Percentiles rank a stretch among this genome's conserved stretches.
Conservation (phyloP, 2,113 vertebrate species). For the Cyanoramphus novaezelandiae region DNA sequence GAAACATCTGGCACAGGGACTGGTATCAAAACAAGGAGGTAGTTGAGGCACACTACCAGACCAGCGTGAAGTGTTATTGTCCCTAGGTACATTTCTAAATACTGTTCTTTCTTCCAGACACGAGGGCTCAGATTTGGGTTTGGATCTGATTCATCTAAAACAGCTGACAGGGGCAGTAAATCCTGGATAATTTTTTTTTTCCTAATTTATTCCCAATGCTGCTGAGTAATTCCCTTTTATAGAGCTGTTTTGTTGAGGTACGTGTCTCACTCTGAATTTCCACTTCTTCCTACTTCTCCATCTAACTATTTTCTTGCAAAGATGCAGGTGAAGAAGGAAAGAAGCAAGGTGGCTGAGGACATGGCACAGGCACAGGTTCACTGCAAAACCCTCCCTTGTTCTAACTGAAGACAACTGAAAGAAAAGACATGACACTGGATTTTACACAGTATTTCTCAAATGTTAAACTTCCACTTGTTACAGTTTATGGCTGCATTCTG, state of each 20-base stretch:
- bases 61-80: background rate
- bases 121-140: background rate
- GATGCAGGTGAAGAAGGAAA: background rate
- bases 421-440: background rate
- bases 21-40: background rate
- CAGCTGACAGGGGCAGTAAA: slow-evolving; percentile 40
- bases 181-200: background rate
- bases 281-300: background rate
- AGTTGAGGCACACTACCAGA: background rate
- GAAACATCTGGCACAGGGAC: background rate
- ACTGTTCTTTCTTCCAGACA: background rate
- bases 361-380: background rate
- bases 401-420: background rate
- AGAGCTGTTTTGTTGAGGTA: background rate
- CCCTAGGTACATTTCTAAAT: background rate
- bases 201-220: slow-evolving; percentile 4
- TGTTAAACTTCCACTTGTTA: background rate
- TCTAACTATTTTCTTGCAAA: background rate
- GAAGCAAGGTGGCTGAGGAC: background rate
- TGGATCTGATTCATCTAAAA: slow-evolving; percentile 18
- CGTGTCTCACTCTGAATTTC: background rate
- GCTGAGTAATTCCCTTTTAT: slow-evolving; percentile 59
- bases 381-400: background rate
- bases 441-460: background rate
- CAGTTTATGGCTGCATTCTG: slow-evolving; percentile 12